Base-by-base conservation (phyloP, 2,797 vertebrate species). In the Erithacus rubecula region DNA sequence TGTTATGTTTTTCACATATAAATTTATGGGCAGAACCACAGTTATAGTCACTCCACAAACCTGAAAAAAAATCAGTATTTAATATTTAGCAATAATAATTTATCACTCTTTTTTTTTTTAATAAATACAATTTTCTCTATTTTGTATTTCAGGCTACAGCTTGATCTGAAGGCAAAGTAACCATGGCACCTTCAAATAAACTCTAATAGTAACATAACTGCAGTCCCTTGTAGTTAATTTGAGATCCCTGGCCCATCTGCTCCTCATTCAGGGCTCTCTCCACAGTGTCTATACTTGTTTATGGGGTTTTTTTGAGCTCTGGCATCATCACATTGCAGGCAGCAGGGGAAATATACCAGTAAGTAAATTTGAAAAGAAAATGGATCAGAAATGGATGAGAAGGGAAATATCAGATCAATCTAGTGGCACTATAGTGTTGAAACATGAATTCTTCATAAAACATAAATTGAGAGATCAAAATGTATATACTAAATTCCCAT, bases 41-140 rank as follows among this genome's bases (percentile, higher is more conserved):
- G 62, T 86, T 95, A 62, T 93, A 14, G 43, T 96, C 96, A 69
- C 83, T 85, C 94, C 96, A 95, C 34, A 94, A 55, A 12, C 96
- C 96, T 96, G 56, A 64, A 44, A 70, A 69, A 84, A 21, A 8
- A 74, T 63, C 7, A 34, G 2, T 36, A 56, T 74, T 39, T 83
- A 44, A 37, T 55, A 55, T 44, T 20, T 55, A 21, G 9, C 18
- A 92, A 27, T 27, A 78, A 36, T 68, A 70, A 60, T 58, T n/a
- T 29, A 10, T 22, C 13, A 20, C n/a, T 9, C n/a, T 63, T 29
- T 69, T 60, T n/a, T 22, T 4, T 24, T 43, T 20, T 3, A 39
- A 32, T 71, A 14, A 83, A 53, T 9, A 39, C 3, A 11, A 5
- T 46, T 39, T 74, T 62, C 23, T 77, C 12, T 46, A 3, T 34